phyloP scores from a whole-genome alignment of 2,797 vertebrate species.

The Spheniscus humboldti region DNA sequence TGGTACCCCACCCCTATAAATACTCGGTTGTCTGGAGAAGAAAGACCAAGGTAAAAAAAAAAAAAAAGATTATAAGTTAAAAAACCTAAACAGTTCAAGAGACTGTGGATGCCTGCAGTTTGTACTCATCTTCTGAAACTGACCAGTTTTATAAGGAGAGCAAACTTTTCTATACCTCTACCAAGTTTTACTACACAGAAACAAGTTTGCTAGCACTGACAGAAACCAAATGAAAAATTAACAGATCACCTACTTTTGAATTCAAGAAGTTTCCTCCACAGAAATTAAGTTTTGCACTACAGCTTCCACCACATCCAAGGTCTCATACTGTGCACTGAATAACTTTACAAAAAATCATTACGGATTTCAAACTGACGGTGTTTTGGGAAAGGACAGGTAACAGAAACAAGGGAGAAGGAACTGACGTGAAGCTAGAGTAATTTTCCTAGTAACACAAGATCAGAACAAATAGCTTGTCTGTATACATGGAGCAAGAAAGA shows the following conservation, averaged over 20 bases:
- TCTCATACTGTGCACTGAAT: neutral
- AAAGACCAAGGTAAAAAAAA: neutral
- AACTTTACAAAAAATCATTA: neutral
- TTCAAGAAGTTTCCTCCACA: neutral
- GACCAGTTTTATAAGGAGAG: neutral
- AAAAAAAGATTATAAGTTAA: neutral
- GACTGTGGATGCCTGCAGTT: neutral
- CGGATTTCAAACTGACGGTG: neutral
- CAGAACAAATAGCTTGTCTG: neutral
- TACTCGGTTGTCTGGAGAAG: neutral
- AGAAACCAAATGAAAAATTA: neutral
- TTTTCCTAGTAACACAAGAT: neutral
- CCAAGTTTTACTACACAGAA: neutral
- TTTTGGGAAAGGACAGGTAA: neutral
- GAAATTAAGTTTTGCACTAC: neutral
- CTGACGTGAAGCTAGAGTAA: accelerated
- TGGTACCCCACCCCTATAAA: neutral
- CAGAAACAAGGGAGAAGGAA: neutral
- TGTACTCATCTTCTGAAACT: neutral
- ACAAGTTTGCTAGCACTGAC: neutral
- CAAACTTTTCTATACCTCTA: neutral
- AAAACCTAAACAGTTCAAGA: neutral
- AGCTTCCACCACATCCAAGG: neutral
- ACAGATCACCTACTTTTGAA: neutral
- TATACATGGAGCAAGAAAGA: neutral